Evolutionary conservation across 2,113 vertebrate species (phyloP).

Genomic region (Melanotaenia duboulayi): DNA sequence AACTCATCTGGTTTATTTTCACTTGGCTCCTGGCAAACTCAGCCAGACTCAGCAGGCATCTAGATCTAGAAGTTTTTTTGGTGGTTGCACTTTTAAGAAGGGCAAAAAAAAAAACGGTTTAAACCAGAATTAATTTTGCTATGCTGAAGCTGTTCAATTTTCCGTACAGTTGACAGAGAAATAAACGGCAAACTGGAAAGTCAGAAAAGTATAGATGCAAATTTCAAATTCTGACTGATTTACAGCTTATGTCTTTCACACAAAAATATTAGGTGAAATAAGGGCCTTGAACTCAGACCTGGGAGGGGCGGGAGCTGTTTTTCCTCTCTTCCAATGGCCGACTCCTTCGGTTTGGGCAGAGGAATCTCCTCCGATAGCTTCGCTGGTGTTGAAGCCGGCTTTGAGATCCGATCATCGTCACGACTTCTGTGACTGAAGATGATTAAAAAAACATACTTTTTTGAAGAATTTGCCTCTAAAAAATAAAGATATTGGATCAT

Average conservation of each 20-base stretch:
- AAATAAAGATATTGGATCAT: constrained; percentile 30
- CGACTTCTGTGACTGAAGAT: constrained; percentile 89
- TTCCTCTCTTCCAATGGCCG: constrained; percentile 83
- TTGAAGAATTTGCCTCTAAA: constrained; percentile 23
- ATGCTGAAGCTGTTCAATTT: neutral
- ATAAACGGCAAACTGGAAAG: neutral
- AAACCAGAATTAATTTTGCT: constrained; percentile 21
- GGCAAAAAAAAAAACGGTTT: constrained; percentile 41
- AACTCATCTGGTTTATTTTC: constrained; percentile 73
- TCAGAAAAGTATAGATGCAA: neutral
- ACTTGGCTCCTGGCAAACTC: constrained; percentile 69
- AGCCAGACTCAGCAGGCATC: constrained; percentile 71
- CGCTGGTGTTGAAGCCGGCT: constrained; percentile 88
- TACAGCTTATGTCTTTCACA: neutral
- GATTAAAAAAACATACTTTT: constrained; percentile 30
- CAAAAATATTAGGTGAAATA: neutral
- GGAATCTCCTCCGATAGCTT: constrained; percentile 87
- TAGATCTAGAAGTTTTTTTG: constrained; percentile 41
- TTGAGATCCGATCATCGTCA: constrained; percentile 91
- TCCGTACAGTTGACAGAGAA: neutral
- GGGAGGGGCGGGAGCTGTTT: constrained; percentile 93
- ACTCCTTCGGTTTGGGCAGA: constrained; percentile 86
- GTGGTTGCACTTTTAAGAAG: constrained; percentile 49
- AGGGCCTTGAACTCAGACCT: constrained; percentile 81
- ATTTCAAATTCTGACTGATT: neutral